Evolutionary conservation across 1,140 invertebrate species (phyloP).

Genomic region (Drosophila nigromelanica): DNA sequence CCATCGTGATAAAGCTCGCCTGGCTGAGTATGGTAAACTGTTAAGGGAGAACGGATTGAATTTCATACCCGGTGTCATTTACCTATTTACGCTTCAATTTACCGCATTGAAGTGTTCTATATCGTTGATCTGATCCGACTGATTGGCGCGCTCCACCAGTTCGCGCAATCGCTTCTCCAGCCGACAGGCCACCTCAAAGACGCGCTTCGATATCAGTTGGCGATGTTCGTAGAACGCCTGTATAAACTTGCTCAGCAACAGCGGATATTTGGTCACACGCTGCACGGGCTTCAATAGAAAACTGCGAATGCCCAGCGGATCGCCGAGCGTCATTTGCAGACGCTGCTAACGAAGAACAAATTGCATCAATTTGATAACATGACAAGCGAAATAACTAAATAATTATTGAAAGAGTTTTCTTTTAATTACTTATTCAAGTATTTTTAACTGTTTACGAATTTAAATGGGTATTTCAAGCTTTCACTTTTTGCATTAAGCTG

Average conservation of each 20-base stretch:
- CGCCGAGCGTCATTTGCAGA: constrained; percentile 35
- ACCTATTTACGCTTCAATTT: not conserved
- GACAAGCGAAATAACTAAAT: no score
- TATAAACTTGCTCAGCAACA: constrained; percentile 25
- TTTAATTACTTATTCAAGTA: no score
- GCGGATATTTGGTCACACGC: constrained; percentile 37
- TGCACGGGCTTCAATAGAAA: constrained; percentile 48
- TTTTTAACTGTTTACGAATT: no score
- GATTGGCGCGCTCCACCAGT: constrained; percentile 40
- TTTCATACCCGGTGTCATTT: no score
- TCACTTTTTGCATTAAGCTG: no score
- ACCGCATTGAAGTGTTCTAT: constrained; percentile 44
- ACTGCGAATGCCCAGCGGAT: constrained; percentile 40
- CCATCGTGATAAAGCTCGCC: constrained; percentile 30
- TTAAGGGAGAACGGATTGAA: not conserved
- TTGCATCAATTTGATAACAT: no score
- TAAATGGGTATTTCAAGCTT: no score
- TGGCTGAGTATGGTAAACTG: constrained; percentile 33
- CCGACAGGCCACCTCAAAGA: constrained; percentile 30
- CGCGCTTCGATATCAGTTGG: constrained; percentile 16
- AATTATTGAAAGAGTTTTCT: no score
- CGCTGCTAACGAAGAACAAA: constrained; percentile 9
- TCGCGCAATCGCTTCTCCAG: constrained; percentile 36
- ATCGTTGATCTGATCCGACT: constrained; percentile 48
- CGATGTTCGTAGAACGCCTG: constrained; percentile 34